Evolutionary conservation across 1,140 invertebrate species (phyloP).

Genomic region (Drosophila varians): DNA sequence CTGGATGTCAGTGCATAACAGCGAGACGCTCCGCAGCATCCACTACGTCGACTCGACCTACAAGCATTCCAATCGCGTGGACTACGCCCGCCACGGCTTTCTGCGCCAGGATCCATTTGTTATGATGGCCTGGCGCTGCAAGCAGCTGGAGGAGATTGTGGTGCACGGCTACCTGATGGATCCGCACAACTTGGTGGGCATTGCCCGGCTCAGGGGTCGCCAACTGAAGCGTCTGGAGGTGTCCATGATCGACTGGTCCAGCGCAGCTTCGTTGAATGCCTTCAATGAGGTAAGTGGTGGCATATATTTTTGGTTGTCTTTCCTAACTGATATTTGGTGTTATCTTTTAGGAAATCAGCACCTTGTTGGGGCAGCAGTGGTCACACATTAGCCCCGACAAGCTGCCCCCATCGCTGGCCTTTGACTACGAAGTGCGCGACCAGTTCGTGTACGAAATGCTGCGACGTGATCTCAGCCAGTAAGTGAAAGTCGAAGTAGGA

Average conservation of each 20-base stretch:
- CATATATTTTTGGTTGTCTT: neutral
- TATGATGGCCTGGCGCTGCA: conserved; percentile 90
- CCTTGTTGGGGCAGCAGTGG: conserved; percentile 83
- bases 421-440: conserved; percentile 71
- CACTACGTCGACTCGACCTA: conserved; percentile 89
- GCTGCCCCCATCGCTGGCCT: conserved; percentile 82
- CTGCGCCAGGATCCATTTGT: conserved; percentile 88
- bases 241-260: conserved; percentile 85
- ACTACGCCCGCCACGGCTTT: conserved; percentile 46
- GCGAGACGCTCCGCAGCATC: conserved; percentile 87
- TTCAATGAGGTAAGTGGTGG: conserved; percentile 69
- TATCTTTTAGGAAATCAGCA: conserved; percentile 83
- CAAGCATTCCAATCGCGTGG: conserved; percentile 77
- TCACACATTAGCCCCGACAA: conserved; percentile 74
- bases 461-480: conserved; percentile 68
- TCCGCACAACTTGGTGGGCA: conserved; percentile 87
- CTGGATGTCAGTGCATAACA: conserved; percentile 86
- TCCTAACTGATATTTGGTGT: neutral
- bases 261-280: conserved; percentile 35
- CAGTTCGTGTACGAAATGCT: conserved; percentile 77
- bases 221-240: conserved; percentile 87
- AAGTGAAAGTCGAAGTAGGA: conserved; percentile 32
- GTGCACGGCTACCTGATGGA: conserved; percentile 84
- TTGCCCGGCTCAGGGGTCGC: conserved; percentile 87
- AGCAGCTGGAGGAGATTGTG: conserved; percentile 87